phyloP scores from a whole-genome alignment of 2,113 vertebrate species.

The Anhinga anhinga region DNA sequence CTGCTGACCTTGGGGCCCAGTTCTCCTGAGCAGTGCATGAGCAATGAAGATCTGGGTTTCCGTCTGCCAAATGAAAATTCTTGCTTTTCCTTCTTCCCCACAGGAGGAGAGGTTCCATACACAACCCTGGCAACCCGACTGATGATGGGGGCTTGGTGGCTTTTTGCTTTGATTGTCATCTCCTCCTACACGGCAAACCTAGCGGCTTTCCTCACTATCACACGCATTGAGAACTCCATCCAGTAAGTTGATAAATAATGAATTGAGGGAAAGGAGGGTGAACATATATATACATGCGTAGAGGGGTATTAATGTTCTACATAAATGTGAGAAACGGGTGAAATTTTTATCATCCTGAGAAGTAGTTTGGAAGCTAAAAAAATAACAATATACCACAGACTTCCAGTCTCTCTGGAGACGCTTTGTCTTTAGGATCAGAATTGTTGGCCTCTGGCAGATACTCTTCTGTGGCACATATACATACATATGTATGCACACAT shows the following conservation, averaged over 20 bases:
- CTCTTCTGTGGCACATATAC: background rate
- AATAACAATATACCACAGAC: background rate
- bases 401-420: background rate
- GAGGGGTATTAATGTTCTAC: background rate
- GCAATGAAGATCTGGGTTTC: background rate
- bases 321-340: background rate
- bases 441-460: background rate
- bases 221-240: slow-evolving; percentile 96
- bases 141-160: slow-evolving; percentile 99
- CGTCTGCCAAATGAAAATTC: background rate
- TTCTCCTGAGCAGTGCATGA: background rate
- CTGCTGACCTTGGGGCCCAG: background rate
- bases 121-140: slow-evolving; percentile 94
- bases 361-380: background rate
- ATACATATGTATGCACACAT: background rate
- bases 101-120: slow-evolving; percentile 96
- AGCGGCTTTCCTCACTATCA: slow-evolving; percentile 98
- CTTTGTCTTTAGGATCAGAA: background rate
- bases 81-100: slow-evolving; percentile 35
- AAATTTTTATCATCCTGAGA: background rate
- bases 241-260: slow-evolving; percentile 85
- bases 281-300: background rate
- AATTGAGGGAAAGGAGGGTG: background rate
- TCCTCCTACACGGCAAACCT: slow-evolving; percentile 98
- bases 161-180: slow-evolving; percentile 97